phyloP scores from a whole-genome alignment of 2,888 invertebrate species.

The Syrista parreyssii region DNA sequence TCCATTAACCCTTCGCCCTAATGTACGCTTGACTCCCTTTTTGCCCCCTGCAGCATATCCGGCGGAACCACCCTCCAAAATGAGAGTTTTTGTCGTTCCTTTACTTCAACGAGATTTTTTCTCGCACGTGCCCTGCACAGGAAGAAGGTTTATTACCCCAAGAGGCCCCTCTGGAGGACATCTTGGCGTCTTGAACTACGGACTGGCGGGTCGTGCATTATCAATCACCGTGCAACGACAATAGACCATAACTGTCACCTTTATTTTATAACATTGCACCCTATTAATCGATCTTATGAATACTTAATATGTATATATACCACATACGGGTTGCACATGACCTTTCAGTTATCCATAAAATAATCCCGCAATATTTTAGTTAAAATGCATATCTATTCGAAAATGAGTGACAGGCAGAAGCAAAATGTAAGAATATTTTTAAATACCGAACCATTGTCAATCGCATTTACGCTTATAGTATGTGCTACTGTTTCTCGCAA shows the following conservation, averaged over 20 bases:
- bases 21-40: constrained; percentile 1
- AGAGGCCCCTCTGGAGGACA: not conserved
- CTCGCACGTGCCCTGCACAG: not conserved
- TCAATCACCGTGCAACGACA: constrained; percentile 17
- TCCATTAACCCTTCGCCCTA: constrained; percentile 4
- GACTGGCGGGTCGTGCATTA: constrained; percentile 14
- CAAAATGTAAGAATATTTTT: not conserved
- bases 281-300: constrained; percentile 7
- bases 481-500: constrained; percentile 18
- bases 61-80: constrained; percentile 23
- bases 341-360: not conserved
- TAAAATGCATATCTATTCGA: not conserved
- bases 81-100: constrained; percentile 2
- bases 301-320: not conserved
- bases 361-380: not conserved
- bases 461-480: not conserved
- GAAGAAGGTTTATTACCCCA: not conserved
- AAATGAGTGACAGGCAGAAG: constrained; percentile 5
- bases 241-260: constrained; percentile 19
- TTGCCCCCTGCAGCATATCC: constrained; percentile 15
- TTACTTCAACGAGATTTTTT: constrained; percentile 12
- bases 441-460: constrained; percentile 42
- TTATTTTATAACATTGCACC: constrained; percentile 28
- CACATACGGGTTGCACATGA: not conserved
- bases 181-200: not conserved